Evolutionary conservation across 1,140 invertebrate species (phyloP).

Genomic region (Drosophila tani): DNA sequence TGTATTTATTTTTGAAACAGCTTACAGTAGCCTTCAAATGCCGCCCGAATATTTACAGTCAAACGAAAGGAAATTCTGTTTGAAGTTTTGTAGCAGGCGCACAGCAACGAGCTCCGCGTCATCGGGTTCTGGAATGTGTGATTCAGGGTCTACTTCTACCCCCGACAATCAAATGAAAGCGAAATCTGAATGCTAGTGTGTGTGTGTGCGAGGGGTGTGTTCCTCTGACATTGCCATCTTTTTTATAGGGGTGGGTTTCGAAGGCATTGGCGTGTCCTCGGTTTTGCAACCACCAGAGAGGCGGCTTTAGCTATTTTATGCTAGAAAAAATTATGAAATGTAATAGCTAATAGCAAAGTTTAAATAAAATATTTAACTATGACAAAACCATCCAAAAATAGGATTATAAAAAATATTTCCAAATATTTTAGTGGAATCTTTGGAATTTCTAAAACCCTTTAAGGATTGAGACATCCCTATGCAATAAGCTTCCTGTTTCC

Average conservation of each 20-base stretch:
- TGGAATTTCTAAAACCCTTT: neutral
- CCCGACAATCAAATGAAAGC: slow-evolving; percentile 42
- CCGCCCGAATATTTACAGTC: slow-evolving; percentile 43
- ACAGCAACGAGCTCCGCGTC: slow-evolving; percentile 59
- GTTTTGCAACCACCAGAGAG: slow-evolving; percentile 13
- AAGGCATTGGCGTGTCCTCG: slow-evolving; percentile 30
- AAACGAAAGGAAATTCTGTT: slow-evolving; percentile 81
- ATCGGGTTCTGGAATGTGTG: slow-evolving; percentile 37
- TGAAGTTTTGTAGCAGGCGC: slow-evolving; percentile 70
- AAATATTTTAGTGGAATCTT: neutral
- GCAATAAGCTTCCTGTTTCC: too few relatives aligned
- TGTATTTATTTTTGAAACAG: neutral
- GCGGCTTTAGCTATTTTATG: neutral
- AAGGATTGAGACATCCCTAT: neutral
- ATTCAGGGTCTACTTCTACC: slow-evolving; percentile 13
- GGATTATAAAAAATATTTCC: neutral
- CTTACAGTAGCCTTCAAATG: slow-evolving; percentile 8
- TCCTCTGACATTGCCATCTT: slow-evolving; percentile 38
- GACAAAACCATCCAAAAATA: neutral
- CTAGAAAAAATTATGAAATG: neutral
- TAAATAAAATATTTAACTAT: neutral
- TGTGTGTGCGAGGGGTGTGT: slow-evolving; percentile 66
- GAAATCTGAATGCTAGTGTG: slow-evolving; percentile 51
- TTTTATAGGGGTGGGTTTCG: slow-evolving; percentile 67
- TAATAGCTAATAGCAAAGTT: neutral